Percentiles rank a stretch among this genome's conserved stretches.
These are phyloP conservation scores for Rhagologus leucostigma DNA, from an alignment of 2,113 vertebrate genomes.

Conservation along the genomic window DNA sequence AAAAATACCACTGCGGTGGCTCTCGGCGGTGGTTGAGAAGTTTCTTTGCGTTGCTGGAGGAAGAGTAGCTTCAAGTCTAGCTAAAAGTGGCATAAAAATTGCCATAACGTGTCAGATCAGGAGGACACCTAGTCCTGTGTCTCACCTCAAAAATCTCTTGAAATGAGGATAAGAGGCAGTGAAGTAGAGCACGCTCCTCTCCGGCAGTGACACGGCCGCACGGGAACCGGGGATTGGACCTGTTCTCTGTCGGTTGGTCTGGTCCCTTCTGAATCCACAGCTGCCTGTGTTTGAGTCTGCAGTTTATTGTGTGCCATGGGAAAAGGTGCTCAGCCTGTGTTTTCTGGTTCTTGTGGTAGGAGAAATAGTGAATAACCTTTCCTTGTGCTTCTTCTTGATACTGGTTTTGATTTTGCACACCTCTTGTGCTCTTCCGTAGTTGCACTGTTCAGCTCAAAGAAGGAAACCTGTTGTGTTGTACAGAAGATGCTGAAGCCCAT, in stretches of 20 bases:
- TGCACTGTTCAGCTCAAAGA: background rate
- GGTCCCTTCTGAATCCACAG: background rate
- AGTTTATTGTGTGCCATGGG: accelerated
- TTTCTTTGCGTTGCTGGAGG: background rate
- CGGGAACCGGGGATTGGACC: background rate
- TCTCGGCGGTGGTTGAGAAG: background rate
- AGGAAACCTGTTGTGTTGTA: background rate
- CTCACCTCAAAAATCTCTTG: background rate
- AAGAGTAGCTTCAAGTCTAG: background rate
- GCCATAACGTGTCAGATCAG: background rate
- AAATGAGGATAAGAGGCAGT: background rate
- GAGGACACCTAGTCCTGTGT: background rate
- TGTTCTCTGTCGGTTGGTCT: background rate
- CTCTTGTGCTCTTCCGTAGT: too few relatives aligned
- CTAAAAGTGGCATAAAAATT: background rate
- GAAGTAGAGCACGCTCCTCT: accelerated
- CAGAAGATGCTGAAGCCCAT: background rate
- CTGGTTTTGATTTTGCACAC: background rate
- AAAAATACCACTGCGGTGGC: accelerated
- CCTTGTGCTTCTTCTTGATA: background rate
- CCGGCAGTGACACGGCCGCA: accelerated
- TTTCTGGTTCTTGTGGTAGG: background rate
- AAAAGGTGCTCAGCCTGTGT: background rate
- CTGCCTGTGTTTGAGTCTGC: background rate
- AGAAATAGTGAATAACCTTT: background rate